Evolutionary conservation across 2,113 vertebrate species (phyloP).

Genomic region (Aldabrachelys gigantea): DNA sequence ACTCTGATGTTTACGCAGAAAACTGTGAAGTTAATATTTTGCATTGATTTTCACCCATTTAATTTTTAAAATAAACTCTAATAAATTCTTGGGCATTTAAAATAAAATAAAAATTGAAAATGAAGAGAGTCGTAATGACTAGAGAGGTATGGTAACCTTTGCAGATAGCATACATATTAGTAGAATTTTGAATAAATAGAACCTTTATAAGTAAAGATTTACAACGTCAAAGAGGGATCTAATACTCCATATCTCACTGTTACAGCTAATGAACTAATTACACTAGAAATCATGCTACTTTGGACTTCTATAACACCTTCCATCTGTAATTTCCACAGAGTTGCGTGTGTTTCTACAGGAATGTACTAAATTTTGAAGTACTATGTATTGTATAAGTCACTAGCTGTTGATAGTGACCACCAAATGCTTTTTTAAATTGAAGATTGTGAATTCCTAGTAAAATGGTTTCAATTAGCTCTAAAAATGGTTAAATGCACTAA

Average conservation of each 20-base stretch:
- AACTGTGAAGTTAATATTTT: neutral
- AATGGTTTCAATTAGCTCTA: conserved; percentile 15
- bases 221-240: neutral
- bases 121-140: neutral
- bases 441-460: conserved; percentile 6
- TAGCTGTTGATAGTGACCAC: neutral
- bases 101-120: neutral
- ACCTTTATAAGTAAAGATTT: neutral
- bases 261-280: neutral
- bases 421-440: neutral
- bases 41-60: neutral
- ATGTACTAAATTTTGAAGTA: neutral
- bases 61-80: neutral
- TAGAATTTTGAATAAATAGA: neutral
- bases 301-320: neutral
- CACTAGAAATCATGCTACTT: neutral
- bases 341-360: neutral
- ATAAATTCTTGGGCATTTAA: neutral
- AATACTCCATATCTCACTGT: neutral
- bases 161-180: neutral
- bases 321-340: neutral
- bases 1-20: neutral
- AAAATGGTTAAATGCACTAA: conserved; percentile 30
- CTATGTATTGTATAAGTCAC: neutral
- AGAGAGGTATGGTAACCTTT: neutral